Percentiles rank a stretch among this genome's conserved stretches.
Conservation (phyloP, 2,888 invertebrate species). For the Cheilosia grossa region DNA sequence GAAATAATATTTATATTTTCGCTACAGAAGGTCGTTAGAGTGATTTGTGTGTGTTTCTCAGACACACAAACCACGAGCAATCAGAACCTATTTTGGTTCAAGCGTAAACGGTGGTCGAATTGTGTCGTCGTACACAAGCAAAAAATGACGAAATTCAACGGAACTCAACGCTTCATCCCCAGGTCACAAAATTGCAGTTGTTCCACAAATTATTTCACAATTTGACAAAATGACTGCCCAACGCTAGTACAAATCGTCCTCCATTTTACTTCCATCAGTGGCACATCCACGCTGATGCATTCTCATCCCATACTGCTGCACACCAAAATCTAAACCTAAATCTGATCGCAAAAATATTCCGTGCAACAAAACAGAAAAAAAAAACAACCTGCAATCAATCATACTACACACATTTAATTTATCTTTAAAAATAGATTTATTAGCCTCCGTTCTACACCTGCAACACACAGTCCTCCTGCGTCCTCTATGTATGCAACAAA, state of each 20-base stretch:
- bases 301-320: background rate
- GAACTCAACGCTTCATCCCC: too few species aligned
- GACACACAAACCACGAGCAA: too few species aligned
- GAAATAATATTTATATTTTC: too few species aligned
- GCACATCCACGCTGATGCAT: background rate
- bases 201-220: too few species aligned
- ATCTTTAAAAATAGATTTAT: slow-evolving; percentile 65
- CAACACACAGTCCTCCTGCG: slow-evolving; percentile 13
- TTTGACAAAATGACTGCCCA: background rate
- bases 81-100: too few species aligned
- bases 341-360: slow-evolving; percentile 30
- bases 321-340: background rate
- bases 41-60: too few species aligned
- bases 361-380: background rate
- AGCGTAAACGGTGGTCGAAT: too few species aligned
- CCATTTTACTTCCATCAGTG: background rate
- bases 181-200: too few species aligned
- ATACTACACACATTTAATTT: slow-evolving; percentile 67
- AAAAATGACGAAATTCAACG: too few species aligned
- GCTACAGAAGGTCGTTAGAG: too few species aligned
- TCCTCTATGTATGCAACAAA: slow-evolving; percentile 8
- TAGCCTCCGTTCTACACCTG: slow-evolving; percentile 34
- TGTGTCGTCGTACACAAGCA: too few species aligned
- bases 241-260: too few species aligned
- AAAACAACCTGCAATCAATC: slow-evolving; percentile 65